A percentile compares a stretch with the other conserved stretches of the same genome.
Conservation (phyloP, 2,113 vertebrate species). For the Chionomys nivalis region DNA sequence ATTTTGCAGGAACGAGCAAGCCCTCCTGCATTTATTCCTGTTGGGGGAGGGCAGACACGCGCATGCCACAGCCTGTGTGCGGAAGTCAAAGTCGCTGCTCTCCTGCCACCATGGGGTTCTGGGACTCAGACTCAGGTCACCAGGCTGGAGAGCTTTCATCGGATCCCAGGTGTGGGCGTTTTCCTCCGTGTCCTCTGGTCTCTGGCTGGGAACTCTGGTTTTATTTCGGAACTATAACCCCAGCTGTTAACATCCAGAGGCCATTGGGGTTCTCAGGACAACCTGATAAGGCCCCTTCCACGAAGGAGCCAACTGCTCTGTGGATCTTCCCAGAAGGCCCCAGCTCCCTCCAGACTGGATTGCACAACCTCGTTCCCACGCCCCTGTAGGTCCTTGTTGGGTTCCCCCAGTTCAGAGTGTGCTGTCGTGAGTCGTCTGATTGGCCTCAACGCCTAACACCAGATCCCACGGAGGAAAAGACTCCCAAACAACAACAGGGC, state of each 20-base stretch:
- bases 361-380: not conserved
- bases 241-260: not conserved
- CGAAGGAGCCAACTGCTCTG: not conserved
- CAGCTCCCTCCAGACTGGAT: too few relatives aligned
- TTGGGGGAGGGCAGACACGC: not conserved
- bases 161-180: not conserved
- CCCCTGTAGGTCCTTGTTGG: not conserved
- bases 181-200: not conserved
- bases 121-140: not conserved
- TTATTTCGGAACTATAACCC: not conserved
- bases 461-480: not conserved
- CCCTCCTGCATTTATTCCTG: not conserved
- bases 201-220: not conserved
- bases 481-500: not conserved
- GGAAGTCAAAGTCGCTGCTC: not conserved
- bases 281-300: not conserved
- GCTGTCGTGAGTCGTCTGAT: too few relatives aligned
- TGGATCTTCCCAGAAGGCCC: not conserved
- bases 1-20: not conserved
- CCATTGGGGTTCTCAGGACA: too few relatives aligned
- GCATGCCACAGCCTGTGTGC: fast-evolving
- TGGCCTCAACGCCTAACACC: not conserved
- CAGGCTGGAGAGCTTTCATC: not conserved
- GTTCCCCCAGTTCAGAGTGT: not conserved
- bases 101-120: not conserved